Percentiles rank a stretch among this genome's conserved stretches.
Conservation (phyloP, 2,888 invertebrate genomes). For the Dicyrtomina minuta region DNA sequence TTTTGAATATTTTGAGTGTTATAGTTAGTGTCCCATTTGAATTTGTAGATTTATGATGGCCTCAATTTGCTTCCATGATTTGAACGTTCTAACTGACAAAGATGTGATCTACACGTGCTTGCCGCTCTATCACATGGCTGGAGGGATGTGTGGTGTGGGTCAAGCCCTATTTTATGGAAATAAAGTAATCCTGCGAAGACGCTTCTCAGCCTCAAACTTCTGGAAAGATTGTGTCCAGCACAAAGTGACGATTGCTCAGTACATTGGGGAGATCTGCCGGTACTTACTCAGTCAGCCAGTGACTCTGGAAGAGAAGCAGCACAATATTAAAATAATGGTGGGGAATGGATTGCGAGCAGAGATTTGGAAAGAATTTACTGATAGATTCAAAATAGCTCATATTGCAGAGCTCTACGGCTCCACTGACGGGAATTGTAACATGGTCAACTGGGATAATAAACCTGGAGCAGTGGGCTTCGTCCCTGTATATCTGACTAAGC, state of each 20-base stretch:
- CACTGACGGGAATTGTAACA: constrained; percentile 32
- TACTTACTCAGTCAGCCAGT: constrained; percentile 76
- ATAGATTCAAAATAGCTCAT: constrained; percentile 17
- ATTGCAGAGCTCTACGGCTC: constrained; percentile 34
- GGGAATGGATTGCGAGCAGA: constrained; percentile 39
- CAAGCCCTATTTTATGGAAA: constrained; percentile 21
- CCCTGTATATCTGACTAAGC: background rate
- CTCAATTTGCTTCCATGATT: constrained; percentile 6
- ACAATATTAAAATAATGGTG: constrained; percentile 74
- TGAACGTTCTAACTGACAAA: background rate
- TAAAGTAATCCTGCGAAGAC: constrained; percentile 62
- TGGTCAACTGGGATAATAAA: constrained; percentile 29
- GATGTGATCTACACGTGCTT: constrained; percentile 27
- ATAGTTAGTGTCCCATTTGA: background rate
- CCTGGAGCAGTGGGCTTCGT: constrained; percentile 35
- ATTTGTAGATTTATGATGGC: constrained; percentile 23
- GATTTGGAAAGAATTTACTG: constrained; percentile 34
- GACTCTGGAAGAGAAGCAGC: constrained; percentile 69
- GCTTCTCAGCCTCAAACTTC: constrained; percentile 63
- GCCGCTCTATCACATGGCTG: constrained; percentile 29
- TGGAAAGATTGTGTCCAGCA: constrained; percentile 63
- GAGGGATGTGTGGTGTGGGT: constrained; percentile 18
- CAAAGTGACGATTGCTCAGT: constrained; percentile 69
- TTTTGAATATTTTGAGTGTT: background rate
- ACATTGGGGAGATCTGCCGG: constrained; percentile 88